Base-by-base conservation (phyloP, 2,888 invertebrate species). In the Meghimatium bilineatum region DNA sequence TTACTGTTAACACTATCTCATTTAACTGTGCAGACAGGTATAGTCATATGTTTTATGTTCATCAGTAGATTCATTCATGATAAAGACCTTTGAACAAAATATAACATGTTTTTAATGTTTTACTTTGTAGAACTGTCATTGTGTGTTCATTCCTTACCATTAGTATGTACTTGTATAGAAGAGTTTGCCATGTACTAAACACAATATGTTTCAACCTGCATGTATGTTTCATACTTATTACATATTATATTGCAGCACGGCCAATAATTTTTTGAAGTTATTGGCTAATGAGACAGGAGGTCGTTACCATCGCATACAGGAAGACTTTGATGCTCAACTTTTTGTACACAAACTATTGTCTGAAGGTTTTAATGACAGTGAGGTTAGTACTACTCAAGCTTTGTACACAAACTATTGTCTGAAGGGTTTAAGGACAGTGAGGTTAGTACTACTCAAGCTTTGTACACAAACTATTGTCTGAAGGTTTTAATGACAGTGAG, bases 11-110 rank as follows among this genome's bases (percentile, higher is more conserved):
- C 88, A 93, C 93, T 60, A 93, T 94, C 83, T 93, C 93, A 23
- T 94, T 94, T 88, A 93, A 93, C 90, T 94, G 94, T 86, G 89
- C 90, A 49, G 93, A 94, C 88, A 91, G 90, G 93, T 93, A 84
- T 36, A 32, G 20, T 29, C 17, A 29, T 38, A 14, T 72, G 49
- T n/a, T 5, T 67, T 32, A 32, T 56, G 10, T 2, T 17, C 20
- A 5, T 44, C 44, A 8, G 44, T 12, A 5, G 5, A 8, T 44
- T 44, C 12, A 44, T 8, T 12, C 44, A 5, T 8, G 44, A 44
- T 12, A 44, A 8, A 44, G 44, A 12, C 44, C 44, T 12, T 44
- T 44, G 12, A 44, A 5, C 44, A 44, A 44, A n/a, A n/a, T n/a
- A n/a, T n/a, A n/a, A n/a, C n/a, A n/a, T n/a, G n/a, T n/a, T n/a